Evolutionary conservation across 2,888 invertebrate species (phyloP).

Genomic region (Orthosia incerta): DNA sequence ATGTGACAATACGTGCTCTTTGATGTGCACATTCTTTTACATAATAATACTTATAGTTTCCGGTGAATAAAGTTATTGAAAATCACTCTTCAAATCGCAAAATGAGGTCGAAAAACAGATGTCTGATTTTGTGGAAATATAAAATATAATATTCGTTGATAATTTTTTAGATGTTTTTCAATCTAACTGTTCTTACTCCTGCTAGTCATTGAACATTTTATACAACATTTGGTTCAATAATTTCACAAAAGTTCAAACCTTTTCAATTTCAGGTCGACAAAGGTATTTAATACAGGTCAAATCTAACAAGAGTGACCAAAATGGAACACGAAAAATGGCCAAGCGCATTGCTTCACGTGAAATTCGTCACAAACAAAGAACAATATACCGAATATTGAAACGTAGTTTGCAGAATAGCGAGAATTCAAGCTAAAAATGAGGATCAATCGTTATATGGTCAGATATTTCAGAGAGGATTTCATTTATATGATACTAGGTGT

Average conservation of each 20-base stretch:
- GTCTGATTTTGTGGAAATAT: too few relatives aligned
- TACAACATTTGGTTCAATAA: neutral
- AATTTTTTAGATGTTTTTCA: neutral
- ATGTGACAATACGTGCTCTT: neutral
- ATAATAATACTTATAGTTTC: neutral
- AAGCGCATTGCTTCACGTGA: conserved; percentile 24
- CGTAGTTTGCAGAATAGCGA: neutral
- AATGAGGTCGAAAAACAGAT: too few relatives aligned
- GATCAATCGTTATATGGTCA: neutral
- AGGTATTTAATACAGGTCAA: conserved; percentile 38
- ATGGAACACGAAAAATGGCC: conserved; percentile 35
- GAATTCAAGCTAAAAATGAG: conserved; percentile 25
- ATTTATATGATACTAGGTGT: too few relatives aligned
- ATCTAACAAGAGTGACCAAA: conserved; percentile 27
- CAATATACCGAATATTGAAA: conserved; percentile 7
- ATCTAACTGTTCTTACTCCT: too few relatives aligned
- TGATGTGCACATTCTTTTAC: conserved; percentile 1
- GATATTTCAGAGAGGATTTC: neutral
- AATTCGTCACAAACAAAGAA: conserved; percentile 40
- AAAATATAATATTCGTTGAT: neutral
- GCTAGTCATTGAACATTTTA: neutral
- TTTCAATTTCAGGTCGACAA: neutral
- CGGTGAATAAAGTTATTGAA: neutral
- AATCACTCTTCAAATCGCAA: too few relatives aligned
- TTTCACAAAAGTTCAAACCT: neutral